These are phyloP conservation scores for Menidia menidia DNA, from an alignment of 2,797 vertebrate genomes.

Conservation along the genomic window DNA sequence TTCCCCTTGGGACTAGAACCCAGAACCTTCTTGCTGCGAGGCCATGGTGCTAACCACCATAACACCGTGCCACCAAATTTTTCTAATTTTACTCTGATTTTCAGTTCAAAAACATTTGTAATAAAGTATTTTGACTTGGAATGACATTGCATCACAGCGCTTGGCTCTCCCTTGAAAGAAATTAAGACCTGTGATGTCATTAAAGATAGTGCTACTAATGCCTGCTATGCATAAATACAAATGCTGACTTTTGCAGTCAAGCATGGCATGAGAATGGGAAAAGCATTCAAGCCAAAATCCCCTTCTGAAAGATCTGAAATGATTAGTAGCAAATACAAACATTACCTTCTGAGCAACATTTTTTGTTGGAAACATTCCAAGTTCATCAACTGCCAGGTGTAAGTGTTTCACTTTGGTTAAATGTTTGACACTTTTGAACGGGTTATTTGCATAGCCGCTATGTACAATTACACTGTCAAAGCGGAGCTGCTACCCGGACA, in stretches of 20 bases:
- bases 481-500: constrained; percentile 61
- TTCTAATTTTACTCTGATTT: too few relatives aligned
- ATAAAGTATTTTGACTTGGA: neutral
- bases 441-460: constrained; percentile 79
- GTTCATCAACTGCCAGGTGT: constrained; percentile 11
- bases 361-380: neutral
- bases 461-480: constrained; percentile 66
- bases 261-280: constrained; percentile 6
- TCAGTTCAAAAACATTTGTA: neutral
- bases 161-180: neutral
- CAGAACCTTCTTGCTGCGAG: too few relatives aligned
- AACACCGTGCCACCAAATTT: too few relatives aligned
- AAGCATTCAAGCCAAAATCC: constrained; percentile 1
- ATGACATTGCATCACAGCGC: neutral
- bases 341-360: constrained; percentile 1
- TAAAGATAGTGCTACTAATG: too few relatives aligned
- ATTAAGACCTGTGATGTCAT: neutral
- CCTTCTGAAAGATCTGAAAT: neutral
- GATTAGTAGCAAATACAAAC: constrained; percentile 27
- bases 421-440: constrained; percentile 65
- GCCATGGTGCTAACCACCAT: too few relatives aligned
- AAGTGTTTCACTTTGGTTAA: constrained; percentile 67
- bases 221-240: neutral
- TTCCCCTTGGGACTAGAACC: too few relatives aligned
- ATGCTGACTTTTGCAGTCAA: constrained; percentile 17